These are phyloP conservation scores for Lasius platythorax DNA, from an alignment of 2,888 invertebrate genomes.

Conservation along the genomic window DNA sequence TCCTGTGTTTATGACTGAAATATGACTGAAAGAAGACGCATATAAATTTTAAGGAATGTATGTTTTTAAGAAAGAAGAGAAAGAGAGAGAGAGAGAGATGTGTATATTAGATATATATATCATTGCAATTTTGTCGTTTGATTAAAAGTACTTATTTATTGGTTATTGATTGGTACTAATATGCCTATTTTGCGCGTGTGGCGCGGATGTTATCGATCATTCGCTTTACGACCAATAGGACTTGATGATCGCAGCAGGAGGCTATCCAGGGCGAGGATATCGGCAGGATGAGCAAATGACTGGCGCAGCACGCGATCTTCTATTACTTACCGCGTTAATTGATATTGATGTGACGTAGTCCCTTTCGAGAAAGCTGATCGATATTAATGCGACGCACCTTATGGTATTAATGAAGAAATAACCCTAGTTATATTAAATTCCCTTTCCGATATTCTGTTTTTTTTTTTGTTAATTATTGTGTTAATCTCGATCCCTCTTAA, in stretches of 20 bases:
- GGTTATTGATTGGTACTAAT: constrained; percentile 60
- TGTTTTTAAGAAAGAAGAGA: background rate
- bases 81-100: background rate
- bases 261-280: constrained; percentile 65
- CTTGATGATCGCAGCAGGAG: constrained; percentile 67
- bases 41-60: constrained; percentile 5
- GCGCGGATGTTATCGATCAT: constrained; percentile 63
- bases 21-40: background rate
- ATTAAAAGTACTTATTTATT: constrained; percentile 43
- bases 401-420: constrained; percentile 43
- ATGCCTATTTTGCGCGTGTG: constrained; percentile 37
- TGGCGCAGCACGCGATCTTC: constrained; percentile 76
- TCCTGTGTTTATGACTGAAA: background rate
- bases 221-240: constrained; percentile 57
- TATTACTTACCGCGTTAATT: constrained; percentile 77
- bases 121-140: constrained; percentile 29
- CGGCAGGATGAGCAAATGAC: constrained; percentile 67
- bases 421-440: background rate
- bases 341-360: constrained; percentile 77
- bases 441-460: background rate
- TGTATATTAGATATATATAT: no score
- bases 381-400: constrained; percentile 74
- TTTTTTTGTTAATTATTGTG: background rate
- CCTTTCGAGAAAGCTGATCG: constrained; percentile 75
- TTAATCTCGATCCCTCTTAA: background rate